Conservation (phyloP, 2,113 vertebrate genomes). For the Anhinga anhinga region DNA sequence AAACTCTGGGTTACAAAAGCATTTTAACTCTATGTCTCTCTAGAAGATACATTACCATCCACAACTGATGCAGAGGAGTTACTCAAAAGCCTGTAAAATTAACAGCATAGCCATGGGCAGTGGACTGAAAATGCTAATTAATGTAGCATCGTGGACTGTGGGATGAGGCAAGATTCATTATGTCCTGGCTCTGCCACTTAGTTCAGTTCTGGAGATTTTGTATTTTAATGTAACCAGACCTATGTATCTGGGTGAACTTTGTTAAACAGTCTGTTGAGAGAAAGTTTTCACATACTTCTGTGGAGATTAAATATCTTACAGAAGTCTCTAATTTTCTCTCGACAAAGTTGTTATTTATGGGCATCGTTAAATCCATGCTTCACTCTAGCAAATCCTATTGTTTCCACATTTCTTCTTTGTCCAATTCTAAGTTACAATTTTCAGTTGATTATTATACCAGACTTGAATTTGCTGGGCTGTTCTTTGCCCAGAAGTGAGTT, state of each 20-base stretch:
- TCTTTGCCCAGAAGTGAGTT: not conserved
- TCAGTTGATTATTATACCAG: not conserved
- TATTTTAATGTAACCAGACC: not conserved
- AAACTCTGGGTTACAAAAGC: not conserved
- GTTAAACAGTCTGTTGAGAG: not conserved
- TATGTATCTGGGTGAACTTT: not conserved
- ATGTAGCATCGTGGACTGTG: constrained; percentile 3
- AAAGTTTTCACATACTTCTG: not conserved
- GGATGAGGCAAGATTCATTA: constrained; percentile 53
- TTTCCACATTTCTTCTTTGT: not conserved
- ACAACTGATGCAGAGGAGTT: constrained; percentile 41
- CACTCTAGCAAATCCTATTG: not conserved
- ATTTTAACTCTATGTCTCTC: not conserved
- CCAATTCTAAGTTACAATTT: not conserved
- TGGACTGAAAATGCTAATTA: constrained; percentile 55
- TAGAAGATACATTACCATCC: not conserved
- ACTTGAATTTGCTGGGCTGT: not conserved
- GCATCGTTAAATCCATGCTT: not conserved
- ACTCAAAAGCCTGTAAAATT: constrained; percentile 46
- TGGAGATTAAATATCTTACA: not conserved
- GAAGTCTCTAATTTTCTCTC: not conserved
- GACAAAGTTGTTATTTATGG: not conserved
- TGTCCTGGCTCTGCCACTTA: not conserved
- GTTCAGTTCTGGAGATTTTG: constrained; percentile 10
- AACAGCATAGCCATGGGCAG: constrained; percentile 9